A percentile compares a stretch with the other conserved stretches of the same genome.
Conservation (phyloP, 2,797 vertebrate genomes). For the Enteromius argenteus region DNA sequence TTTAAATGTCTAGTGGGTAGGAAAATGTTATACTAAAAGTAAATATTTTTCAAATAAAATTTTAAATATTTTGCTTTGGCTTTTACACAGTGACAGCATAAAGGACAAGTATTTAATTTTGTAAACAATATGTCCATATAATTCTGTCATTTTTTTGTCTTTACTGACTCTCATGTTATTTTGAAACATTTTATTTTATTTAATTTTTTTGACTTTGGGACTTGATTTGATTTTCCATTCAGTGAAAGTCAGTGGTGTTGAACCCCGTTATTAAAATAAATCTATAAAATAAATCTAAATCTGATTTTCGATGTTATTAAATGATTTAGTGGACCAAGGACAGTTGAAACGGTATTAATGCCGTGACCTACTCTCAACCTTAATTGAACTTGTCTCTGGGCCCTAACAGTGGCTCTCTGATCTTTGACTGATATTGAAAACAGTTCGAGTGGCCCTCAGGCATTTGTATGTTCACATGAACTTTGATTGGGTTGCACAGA, state of each 20-base stretch:
- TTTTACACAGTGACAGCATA: background rate
- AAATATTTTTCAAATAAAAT: background rate
- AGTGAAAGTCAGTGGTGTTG: background rate
- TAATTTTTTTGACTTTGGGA: background rate
- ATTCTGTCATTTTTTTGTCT: background rate
- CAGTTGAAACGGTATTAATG: background rate
- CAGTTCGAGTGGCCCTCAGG: slow-evolving; percentile 19
- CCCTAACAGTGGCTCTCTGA: background rate
- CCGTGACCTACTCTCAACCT: background rate
- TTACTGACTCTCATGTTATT: no score
- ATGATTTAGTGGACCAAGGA: background rate
- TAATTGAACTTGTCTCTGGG: background rate
- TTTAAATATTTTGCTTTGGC: no score
- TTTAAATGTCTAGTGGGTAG: background rate
- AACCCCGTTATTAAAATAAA: background rate
- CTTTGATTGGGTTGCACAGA: slow-evolving; percentile 27
- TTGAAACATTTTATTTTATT: background rate
- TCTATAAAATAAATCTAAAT: background rate
- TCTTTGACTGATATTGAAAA: slow-evolving; percentile 33
- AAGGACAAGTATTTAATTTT: background rate
- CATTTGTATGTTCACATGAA: slow-evolving; percentile 28
- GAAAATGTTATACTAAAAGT: background rate
- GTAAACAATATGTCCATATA: background rate
- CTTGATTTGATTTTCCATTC: background rate
- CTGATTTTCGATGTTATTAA: background rate